These are phyloP conservation scores for Pycnomerus fuliginosus DNA, from an alignment of 2,888 invertebrate genomes.

Conservation along the genomic window DNA sequence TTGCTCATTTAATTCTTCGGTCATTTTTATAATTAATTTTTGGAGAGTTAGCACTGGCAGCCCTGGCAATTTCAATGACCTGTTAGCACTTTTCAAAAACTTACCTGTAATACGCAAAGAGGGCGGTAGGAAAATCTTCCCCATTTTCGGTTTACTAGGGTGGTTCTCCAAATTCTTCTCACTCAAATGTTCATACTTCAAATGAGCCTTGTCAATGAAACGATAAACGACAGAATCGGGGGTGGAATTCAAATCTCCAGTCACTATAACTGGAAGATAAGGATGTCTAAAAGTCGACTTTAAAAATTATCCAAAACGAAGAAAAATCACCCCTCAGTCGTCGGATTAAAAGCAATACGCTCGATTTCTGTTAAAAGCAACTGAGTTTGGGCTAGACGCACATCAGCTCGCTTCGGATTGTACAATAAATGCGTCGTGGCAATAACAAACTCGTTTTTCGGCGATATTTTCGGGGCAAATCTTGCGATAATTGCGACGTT, in stretches of 20 bases:
- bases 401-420: slow-evolving; percentile 86
- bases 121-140: slow-evolving; percentile 41
- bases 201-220: slow-evolving; percentile 64
- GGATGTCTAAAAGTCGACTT: slow-evolving; percentile 18
- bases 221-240: slow-evolving; percentile 72
- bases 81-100: background rate
- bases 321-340: background rate
- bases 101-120: slow-evolving; percentile 56
- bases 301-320: slow-evolving; percentile 4
- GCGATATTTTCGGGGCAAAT: slow-evolving; percentile 59
- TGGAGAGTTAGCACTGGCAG: too few relatives aligned
- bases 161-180: slow-evolving; percentile 28
- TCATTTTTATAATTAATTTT: too few relatives aligned
- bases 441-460: slow-evolving; percentile 65
- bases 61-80: too few relatives aligned
- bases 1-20: too few relatives aligned
- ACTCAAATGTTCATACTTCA: slow-evolving; percentile 54
- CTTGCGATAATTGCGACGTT: slow-evolving; percentile 85
- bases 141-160: slow-evolving; percentile 25
- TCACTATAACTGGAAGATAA: slow-evolving; percentile 78
- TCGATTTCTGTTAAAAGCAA: slow-evolving; percentile 84
- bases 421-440: slow-evolving; percentile 94
- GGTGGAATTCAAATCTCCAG: slow-evolving; percentile 90
- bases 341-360: slow-evolving; percentile 62
- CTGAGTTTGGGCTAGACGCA: slow-evolving; percentile 85